These are phyloP conservation scores for Peromyscus nudipes DNA, from an alignment of 2,797 vertebrate genomes.

Conservation along the genomic window DNA sequence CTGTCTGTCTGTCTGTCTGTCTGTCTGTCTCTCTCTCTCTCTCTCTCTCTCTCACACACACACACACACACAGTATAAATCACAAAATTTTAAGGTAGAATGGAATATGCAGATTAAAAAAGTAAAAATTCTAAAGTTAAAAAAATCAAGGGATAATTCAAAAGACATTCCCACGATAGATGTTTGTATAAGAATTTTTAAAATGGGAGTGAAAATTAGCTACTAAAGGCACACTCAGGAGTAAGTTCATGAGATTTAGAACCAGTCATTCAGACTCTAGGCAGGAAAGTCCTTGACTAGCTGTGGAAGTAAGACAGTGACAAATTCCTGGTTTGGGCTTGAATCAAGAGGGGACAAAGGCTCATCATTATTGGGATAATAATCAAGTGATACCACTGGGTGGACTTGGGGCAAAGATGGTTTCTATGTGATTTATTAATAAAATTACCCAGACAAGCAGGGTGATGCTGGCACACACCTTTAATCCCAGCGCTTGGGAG, in stretches of 20 bases:
- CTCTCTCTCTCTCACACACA: not conserved
- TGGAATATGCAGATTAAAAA: not conserved
- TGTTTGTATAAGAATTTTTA: slow-evolving; percentile 51
- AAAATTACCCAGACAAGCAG: not conserved
- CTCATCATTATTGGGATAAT: slow-evolving; percentile 50
- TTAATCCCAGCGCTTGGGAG: not conserved
- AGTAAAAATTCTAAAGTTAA: slow-evolving; percentile 27
- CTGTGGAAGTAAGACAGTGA: slow-evolving; percentile 42
- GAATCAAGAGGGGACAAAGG: slow-evolving; percentile 6
- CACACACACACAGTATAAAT: not conserved
- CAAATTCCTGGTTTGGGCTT: not conserved
- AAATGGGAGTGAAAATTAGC: slow-evolving; percentile 17
- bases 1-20: too few relatives aligned
- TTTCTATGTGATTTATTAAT: slow-evolving; percentile 34
- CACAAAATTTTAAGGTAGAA: not conserved
- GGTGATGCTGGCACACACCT: not conserved
- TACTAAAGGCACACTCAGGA: slow-evolving; percentile 34
- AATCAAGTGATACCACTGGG: slow-evolving; percentile 34
- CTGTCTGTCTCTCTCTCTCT: too few relatives aligned
- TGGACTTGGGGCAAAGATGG: slow-evolving; percentile 46
- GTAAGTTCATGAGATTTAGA: slow-evolving; percentile 50
- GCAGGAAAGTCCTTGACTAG: slow-evolving; percentile 52
- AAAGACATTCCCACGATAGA: not conserved
- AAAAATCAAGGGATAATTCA: slow-evolving; percentile 41
- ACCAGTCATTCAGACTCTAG: slow-evolving; percentile 61